Evolutionary conservation across 2,888 invertebrate species (phyloP).

Genomic region (Diadegma fenestrale): DNA sequence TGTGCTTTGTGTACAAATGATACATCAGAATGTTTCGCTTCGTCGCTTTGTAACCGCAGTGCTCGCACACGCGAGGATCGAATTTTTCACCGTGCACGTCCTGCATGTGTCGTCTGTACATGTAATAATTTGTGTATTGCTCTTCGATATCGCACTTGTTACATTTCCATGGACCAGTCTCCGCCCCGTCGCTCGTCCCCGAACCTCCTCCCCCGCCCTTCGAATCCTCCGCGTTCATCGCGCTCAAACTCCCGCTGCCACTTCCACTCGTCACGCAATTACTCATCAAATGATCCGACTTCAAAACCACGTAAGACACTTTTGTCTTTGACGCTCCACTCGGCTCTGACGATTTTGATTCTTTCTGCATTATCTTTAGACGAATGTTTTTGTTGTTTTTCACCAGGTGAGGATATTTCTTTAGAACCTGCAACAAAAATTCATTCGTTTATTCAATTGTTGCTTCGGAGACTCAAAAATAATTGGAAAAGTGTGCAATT

Average conservation of each 20-base stretch:
- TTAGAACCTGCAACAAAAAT: slow-evolving; percentile 84
- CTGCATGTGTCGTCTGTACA: slow-evolving; percentile 93
- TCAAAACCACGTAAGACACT: slow-evolving; percentile 86
- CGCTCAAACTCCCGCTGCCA: slow-evolving; percentile 30
- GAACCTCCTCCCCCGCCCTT: slow-evolving; percentile 61
- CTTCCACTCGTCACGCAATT: slow-evolving; percentile 69
- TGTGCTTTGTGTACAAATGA: slow-evolving; percentile 93
- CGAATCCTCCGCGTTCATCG: slow-evolving; percentile 71
- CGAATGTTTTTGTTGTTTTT: slow-evolving; percentile 95
- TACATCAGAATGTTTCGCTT: slow-evolving; percentile 91
- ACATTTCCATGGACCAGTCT: slow-evolving; percentile 93
- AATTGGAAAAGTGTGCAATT: no score
- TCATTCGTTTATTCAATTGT: not conserved
- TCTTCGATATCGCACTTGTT: slow-evolving; percentile 88
- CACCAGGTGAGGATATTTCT: slow-evolving; percentile 95
- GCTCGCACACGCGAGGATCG: slow-evolving; percentile 92
- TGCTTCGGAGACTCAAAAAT: no score
- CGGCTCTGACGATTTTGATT: slow-evolving; percentile 79
- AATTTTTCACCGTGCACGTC: slow-evolving; percentile 93
- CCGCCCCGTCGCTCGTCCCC: slow-evolving; percentile 85
- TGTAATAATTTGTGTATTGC: slow-evolving; percentile 91
- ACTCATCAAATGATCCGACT: slow-evolving; percentile 82
- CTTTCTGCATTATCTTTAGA: slow-evolving; percentile 92
- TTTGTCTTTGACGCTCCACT: slow-evolving; percentile 81
- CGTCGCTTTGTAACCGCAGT: slow-evolving; percentile 92